These are phyloP conservation scores for Incurvaria masculella DNA, from an alignment of 2,888 invertebrate genomes.

Conservation along the genomic window DNA sequence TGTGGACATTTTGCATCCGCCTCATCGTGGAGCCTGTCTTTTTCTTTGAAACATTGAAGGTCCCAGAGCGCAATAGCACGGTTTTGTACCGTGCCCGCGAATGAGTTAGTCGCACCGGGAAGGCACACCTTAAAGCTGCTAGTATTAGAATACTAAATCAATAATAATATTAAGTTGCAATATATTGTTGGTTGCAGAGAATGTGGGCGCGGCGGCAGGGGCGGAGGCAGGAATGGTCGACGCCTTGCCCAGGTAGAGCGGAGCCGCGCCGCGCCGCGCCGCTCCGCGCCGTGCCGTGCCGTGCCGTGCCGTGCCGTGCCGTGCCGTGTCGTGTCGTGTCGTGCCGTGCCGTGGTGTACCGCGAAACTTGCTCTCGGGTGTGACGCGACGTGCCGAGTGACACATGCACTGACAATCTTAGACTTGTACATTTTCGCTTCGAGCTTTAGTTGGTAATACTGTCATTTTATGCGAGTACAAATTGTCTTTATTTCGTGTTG, in stretches of 20 bases:
- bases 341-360: conserved; percentile 17
- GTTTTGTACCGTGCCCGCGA: no score
- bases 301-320: conserved; percentile 31
- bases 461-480: conserved; percentile 55
- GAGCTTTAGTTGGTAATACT: conserved; percentile 30
- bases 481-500: conserved; percentile 55
- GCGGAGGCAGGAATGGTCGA: neutral
- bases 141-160: no score
- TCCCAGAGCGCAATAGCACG: no score
- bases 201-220: neutral
- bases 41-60: no score
- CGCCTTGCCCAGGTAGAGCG: conserved; percentile 7
- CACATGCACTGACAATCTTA: neutral
- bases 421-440: conserved; percentile 23
- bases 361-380: conserved; percentile 40
- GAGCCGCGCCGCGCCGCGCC: conserved; percentile 20
- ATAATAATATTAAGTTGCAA: no score
- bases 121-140: no score
- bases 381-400: conserved; percentile 25
- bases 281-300: conserved; percentile 27
- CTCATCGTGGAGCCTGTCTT: no score
- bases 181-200: no score
- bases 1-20: no score
- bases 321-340: no score
- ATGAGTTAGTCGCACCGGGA: no score